Evolutionary conservation across 2,113 vertebrate species (phyloP).

Genomic region (Strix aluco): DNA sequence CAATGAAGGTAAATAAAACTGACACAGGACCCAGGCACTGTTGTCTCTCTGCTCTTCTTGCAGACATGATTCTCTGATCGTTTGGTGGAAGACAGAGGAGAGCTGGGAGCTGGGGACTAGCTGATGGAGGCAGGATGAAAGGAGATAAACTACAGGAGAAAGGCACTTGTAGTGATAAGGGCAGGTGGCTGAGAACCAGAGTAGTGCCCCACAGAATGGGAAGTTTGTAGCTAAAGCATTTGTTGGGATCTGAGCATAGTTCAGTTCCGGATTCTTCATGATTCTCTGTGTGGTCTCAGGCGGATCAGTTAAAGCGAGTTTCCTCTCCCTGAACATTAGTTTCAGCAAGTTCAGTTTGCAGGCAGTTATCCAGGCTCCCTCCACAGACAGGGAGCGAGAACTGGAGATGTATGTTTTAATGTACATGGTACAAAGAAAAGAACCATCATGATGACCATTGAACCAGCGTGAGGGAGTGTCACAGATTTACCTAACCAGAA

Average conservation of each 20-base stretch:
- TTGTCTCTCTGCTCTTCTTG: neutral
- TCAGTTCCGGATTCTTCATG: neutral
- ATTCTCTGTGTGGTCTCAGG: neutral
- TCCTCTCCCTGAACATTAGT: neutral
- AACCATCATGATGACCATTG: fast-evolving
- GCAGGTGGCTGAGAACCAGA: neutral
- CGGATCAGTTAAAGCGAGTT: neutral
- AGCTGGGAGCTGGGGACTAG: conserved; percentile 1
- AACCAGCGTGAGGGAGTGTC: neutral
- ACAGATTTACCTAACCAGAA: neutral
- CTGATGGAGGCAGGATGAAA: neutral
- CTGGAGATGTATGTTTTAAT: neutral
- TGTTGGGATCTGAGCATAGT: neutral
- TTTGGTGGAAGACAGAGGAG: conserved; percentile 9
- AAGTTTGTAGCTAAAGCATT: neutral
- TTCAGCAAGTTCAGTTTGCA: neutral
- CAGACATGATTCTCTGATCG: neutral
- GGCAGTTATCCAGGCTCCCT: neutral
- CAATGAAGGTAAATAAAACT: conserved; percentile 60
- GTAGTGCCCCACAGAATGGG: neutral
- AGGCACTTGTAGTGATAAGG: neutral
- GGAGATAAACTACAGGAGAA: neutral
- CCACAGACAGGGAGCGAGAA: neutral
- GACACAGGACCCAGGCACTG: neutral
- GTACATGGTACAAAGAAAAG: neutral